A percentile compares a stretch with the other conserved stretches of the same genome.
Evolutionary conservation across 1,140 invertebrate species (phyloP).

Genomic region (Myzus persicae): DNA sequence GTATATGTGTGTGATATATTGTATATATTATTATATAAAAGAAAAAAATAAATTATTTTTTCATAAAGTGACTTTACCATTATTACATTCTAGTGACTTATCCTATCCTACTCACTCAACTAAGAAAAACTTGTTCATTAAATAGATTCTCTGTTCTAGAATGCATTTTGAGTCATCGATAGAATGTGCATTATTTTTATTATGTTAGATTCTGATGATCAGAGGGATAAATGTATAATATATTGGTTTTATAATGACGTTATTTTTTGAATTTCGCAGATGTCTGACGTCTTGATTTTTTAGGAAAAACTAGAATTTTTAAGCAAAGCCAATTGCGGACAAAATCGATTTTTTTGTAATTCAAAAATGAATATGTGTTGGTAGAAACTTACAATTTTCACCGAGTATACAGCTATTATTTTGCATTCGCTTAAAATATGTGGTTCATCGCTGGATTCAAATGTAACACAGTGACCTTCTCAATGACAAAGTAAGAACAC

Average conservation of each 20-base stretch:
- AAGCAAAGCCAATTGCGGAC: neutral
- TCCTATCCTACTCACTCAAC: neutral
- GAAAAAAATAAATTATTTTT: constrained; percentile 3
- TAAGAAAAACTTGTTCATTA: neutral
- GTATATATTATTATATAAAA: constrained; percentile 16
- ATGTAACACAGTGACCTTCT: neutral
- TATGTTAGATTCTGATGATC: neutral
- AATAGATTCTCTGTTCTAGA: neutral
- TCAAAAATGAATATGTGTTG: too few species aligned
- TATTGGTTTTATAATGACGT: too few species aligned
- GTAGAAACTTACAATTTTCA: neutral
- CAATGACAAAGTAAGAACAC: neutral
- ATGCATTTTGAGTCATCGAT: neutral
- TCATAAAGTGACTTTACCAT: neutral
- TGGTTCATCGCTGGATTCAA: neutral
- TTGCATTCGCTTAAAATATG: neutral
- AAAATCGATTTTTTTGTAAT: too few species aligned
- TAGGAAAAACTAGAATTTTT: neutral
- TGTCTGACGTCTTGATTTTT: neutral
- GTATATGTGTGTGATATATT: neutral
- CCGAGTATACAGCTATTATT: neutral
- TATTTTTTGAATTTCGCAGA: neutral
- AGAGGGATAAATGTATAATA: too few species aligned
- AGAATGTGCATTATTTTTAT: neutral
- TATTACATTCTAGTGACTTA: too few species aligned